These are phyloP conservation scores for Dynastes hyllus DNA, from an alignment of 2,888 invertebrate genomes.

Conservation along the genomic window DNA sequence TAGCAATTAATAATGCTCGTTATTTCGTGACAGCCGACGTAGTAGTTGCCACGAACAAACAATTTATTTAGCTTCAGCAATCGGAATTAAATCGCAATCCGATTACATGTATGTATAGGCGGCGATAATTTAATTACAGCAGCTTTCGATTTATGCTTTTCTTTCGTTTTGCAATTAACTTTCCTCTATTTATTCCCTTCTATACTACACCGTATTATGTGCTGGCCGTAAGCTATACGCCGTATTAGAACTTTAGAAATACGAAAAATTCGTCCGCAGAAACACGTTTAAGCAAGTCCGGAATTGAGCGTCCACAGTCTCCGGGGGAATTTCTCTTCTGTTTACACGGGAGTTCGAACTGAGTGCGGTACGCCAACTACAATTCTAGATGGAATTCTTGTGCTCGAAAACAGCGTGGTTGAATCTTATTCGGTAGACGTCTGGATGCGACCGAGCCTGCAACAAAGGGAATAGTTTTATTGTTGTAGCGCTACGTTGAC, in stretches of 20 bases:
- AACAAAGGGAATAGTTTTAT: conserved; percentile 28
- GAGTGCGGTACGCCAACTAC: neutral
- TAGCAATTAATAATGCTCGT: too few relatives aligned
- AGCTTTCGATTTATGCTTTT: conserved; percentile 11
- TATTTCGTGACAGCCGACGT: too few relatives aligned
- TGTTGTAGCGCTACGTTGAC: conserved; percentile 1
- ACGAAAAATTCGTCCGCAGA: conserved; percentile 3
- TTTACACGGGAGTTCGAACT: conserved; percentile 7
- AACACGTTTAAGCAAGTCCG: neutral
- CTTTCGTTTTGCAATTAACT: neutral
- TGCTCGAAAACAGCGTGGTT: neutral
- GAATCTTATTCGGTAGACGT: neutral
- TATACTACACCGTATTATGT: too few relatives aligned
- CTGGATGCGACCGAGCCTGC: neutral
- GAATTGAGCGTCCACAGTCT: neutral
- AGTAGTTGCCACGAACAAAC: too few relatives aligned
- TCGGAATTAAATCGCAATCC: conserved; percentile 18
- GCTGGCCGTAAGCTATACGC: too few relatives aligned
- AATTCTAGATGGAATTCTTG: neutral
- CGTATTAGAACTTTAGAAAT: neutral
- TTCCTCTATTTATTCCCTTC: too few relatives aligned
- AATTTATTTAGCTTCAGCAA: neutral
- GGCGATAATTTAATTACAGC: conserved; percentile 14
- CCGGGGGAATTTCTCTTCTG: neutral
- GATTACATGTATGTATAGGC: neutral